Percentiles rank a stretch among this genome's conserved stretches.
Evolutionary conservation across 2,113 vertebrate genomes (phyloP).

Genomic region (Sterrhoptilus dennistouni): DNA sequence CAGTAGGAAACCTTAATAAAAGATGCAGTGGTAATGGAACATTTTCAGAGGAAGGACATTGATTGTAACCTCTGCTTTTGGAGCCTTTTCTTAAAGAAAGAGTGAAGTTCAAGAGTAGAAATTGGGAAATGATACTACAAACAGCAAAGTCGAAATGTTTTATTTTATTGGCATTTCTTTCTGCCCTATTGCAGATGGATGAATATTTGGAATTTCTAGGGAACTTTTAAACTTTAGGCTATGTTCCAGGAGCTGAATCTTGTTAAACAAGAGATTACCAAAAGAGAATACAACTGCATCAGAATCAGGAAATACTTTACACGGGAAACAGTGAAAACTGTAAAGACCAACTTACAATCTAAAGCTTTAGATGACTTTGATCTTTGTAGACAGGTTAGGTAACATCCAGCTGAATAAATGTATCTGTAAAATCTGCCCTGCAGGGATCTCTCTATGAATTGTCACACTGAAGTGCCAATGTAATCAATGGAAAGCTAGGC

Average conservation of each 20-base stretch:
- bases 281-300: not conserved
- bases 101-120: not conserved
- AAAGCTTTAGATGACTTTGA: not conserved
- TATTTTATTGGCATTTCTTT: constrained; percentile 27
- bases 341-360: not conserved
- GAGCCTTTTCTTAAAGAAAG: constrained; percentile 14
- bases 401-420: not conserved
- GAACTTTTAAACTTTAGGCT: not conserved
- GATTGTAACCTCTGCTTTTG: constrained; percentile 56
- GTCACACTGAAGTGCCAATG: not conserved
- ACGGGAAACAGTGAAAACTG: not conserved
- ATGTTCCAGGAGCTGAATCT: not conserved
- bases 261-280: not conserved
- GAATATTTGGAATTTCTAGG: constrained; percentile 24
- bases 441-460: not conserved
- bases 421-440: not conserved
- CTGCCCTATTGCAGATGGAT: constrained; percentile 32
- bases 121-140: not conserved
- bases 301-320: not conserved
- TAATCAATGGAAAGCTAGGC: not conserved
- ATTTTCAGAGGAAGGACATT: constrained; percentile 56
- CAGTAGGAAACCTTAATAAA: constrained; percentile 77
- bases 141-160: not conserved
- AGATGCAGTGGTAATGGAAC: constrained; percentile 74
- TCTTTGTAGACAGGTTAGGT: not conserved